phyloP scores from a whole-genome alignment of 2,797 vertebrate genomes.

The Carapus acus region DNA sequence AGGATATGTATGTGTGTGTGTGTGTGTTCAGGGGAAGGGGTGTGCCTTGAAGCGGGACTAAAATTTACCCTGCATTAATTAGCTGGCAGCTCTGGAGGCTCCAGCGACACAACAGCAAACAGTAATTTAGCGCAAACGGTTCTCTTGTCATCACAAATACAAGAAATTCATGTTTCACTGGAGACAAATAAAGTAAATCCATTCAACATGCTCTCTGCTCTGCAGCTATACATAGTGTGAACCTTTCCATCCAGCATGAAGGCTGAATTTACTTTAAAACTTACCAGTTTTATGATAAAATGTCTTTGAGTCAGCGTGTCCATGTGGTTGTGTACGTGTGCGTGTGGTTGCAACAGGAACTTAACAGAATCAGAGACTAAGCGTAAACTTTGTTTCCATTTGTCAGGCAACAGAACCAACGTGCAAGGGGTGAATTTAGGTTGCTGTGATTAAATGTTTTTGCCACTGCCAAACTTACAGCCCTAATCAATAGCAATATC shows the following conservation, averaged over 20 bases:
- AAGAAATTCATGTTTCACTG: slow-evolving; percentile 48
- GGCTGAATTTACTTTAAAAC: slow-evolving; percentile 13
- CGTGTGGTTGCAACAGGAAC: too few species aligned
- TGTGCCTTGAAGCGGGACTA: slow-evolving; percentile 25
- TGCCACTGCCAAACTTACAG: too few species aligned
- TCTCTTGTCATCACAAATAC: slow-evolving; percentile 51
- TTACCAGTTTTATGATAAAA: neutral
- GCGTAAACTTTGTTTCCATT: too few species aligned
- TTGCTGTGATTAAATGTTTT: too few species aligned
- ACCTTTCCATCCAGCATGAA: slow-evolving; percentile 22
- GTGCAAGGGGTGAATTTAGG: too few species aligned
- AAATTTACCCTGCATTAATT: slow-evolving; percentile 55
- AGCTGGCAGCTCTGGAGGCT: slow-evolving; percentile 42
- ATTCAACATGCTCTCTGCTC: slow-evolving; percentile 31
- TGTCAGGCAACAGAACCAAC: too few species aligned
- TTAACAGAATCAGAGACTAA: too few species aligned
- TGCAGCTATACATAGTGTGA: slow-evolving; percentile 27
- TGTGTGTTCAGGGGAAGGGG: slow-evolving; percentile 10
- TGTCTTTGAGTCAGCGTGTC: too few species aligned
- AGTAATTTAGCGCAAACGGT: slow-evolving; percentile 43
- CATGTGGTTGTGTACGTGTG: too few species aligned
- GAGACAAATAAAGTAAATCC: slow-evolving; percentile 52
- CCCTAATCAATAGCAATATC: too few species aligned
- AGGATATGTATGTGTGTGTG: slow-evolving; percentile 1
- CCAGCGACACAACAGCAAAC: slow-evolving; percentile 53